phyloP scores from a whole-genome alignment of 1,140 invertebrate species.

The Drosophila santomea region DNA sequence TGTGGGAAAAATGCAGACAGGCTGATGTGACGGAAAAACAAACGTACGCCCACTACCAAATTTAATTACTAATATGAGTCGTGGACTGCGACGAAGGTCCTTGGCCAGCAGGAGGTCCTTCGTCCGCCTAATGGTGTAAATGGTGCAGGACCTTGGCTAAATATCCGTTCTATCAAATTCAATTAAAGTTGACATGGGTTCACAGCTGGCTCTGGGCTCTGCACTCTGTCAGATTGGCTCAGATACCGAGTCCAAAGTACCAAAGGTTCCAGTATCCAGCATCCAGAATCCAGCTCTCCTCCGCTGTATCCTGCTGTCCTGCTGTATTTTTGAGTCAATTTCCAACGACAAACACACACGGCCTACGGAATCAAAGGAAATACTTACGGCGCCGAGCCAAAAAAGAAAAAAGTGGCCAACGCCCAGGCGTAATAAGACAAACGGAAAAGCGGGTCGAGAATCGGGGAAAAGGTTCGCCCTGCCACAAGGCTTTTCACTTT shows the following conservation, averaged over 20 bases:
- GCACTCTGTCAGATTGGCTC: slow-evolving; percentile 12
- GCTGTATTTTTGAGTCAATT: slow-evolving; percentile 65
- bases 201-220: slow-evolving; percentile 46
- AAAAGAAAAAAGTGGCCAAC: slow-evolving; percentile 51
- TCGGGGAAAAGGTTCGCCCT: slow-evolving; percentile 27
- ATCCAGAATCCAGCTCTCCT: neutral
- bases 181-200: slow-evolving; percentile 82
- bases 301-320: slow-evolving; percentile 42
- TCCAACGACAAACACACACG: slow-evolving; percentile 62
- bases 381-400: slow-evolving; percentile 7
- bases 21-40: neutral
- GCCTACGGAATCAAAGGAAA: slow-evolving; percentile 35
- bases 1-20: too few species aligned
- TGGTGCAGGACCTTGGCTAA: slow-evolving; percentile 62
- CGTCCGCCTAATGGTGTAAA: slow-evolving; percentile 51
- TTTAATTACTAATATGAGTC: slow-evolving; percentile 30
- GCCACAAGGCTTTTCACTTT: slow-evolving; percentile 40
- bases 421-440: slow-evolving; percentile 69
- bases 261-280: neutral
- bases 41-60: slow-evolving; percentile 1
- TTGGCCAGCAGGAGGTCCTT: neutral
- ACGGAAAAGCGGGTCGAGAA: slow-evolving; percentile 19
- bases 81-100: neutral
- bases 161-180: slow-evolving; percentile 81
- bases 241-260: too few species aligned